Evolutionary conservation across 2,888 invertebrate species (phyloP).

Genomic region (Nudaria mundana): DNA sequence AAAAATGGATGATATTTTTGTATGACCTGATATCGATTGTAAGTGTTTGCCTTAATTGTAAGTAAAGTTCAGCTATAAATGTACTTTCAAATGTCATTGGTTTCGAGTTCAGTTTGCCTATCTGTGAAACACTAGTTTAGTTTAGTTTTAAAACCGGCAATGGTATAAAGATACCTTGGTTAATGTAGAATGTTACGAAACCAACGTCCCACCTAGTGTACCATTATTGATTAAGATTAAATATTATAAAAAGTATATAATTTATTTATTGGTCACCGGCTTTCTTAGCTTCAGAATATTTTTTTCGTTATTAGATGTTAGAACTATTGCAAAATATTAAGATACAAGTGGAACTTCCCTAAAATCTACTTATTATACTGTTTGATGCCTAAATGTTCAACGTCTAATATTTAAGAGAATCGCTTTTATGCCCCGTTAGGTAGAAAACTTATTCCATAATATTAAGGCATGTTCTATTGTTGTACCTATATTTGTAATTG

Average conservation of each 20-base stretch:
- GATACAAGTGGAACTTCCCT: not conserved
- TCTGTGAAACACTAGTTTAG: constrained; percentile 14
- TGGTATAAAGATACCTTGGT: constrained; percentile 40
- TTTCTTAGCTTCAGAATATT: constrained; percentile 28
- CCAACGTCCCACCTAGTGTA: constrained; percentile 69
- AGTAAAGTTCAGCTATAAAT: constrained; percentile 34
- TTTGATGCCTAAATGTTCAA: constrained; percentile 44
- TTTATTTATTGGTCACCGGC: constrained; percentile 25
- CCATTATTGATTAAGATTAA: constrained; percentile 64
- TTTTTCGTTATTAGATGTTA: constrained; percentile 42
- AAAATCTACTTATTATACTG: constrained; percentile 24
- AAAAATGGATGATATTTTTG: constrained; percentile 77
- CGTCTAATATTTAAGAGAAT: constrained; percentile 42
- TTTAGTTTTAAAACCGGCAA: constrained; percentile 18
- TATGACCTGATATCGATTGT: constrained; percentile 66
- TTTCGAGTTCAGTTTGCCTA: constrained; percentile 18
- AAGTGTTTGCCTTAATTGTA: constrained; percentile 63
- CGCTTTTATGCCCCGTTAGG: constrained; percentile 51
- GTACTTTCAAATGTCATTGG: constrained; percentile 12
- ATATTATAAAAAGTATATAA: constrained; percentile 29
- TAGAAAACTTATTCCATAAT: constrained; percentile 51
- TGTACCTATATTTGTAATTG: constrained; percentile 36
- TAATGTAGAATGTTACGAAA: constrained; percentile 43
- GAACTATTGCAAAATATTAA: constrained; percentile 27
- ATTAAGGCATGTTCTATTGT: constrained; percentile 51